These are phyloP conservation scores for Agapetus fuscipes DNA, from an alignment of 2,888 invertebrate genomes.

Conservation along the genomic window DNA sequence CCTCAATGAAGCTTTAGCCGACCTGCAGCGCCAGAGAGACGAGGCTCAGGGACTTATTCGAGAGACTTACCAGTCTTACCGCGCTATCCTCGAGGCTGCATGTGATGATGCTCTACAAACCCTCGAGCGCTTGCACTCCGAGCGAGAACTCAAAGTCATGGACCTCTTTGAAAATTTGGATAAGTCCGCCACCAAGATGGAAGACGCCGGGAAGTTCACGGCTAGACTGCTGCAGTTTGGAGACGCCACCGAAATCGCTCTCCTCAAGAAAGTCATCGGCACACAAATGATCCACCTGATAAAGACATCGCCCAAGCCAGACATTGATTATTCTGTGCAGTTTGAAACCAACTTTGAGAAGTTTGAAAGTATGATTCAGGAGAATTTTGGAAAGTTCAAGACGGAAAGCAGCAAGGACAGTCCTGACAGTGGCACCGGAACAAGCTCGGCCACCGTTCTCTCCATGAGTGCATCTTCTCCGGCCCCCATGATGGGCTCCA, in stretches of 20 bases:
- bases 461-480: conserved; percentile 56
- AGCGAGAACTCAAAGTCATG: conserved; percentile 83
- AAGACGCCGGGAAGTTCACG: conserved; percentile 80
- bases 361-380: conserved; percentile 64
- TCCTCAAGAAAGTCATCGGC: conserved; percentile 69
- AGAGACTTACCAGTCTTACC: conserved; percentile 70
- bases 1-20: conserved; percentile 71
- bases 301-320: conserved; percentile 72
- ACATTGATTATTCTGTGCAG: conserved; percentile 68
- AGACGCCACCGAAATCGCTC: conserved; percentile 75
- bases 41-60: conserved; percentile 74
- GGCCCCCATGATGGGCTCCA: conserved; percentile 55
- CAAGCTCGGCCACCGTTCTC: conserved; percentile 44
- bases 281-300: conserved; percentile 70
- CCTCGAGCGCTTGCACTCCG: conserved; percentile 67
- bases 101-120: conserved; percentile 67
- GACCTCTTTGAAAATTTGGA: conserved; percentile 76
- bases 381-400: conserved; percentile 63
- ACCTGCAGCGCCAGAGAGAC: conserved; percentile 79
- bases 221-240: conserved; percentile 73
- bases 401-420: conserved; percentile 42
- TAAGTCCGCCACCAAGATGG: conserved; percentile 74
- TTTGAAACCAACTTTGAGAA: conserved; percentile 72
- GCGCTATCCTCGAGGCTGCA: conserved; percentile 70
- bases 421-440: conserved; percentile 39